phyloP scores from a whole-genome alignment of 2,797 vertebrate species.

The Gallinago nigripennis region DNA sequence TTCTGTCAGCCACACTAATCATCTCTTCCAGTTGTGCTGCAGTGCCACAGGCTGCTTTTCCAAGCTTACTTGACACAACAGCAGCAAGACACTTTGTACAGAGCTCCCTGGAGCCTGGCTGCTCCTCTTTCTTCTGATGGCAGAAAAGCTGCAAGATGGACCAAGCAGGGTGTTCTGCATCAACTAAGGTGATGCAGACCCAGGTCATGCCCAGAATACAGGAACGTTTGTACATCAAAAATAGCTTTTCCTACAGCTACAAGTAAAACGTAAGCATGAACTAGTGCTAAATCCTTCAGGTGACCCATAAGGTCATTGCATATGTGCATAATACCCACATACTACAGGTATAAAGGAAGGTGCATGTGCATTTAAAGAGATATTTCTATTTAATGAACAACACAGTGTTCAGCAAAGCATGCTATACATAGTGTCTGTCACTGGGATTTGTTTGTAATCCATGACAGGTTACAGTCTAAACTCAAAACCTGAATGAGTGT shows the following conservation, averaged over 20 bases:
- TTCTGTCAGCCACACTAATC: neutral
- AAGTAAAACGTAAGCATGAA: neutral
- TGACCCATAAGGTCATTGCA: neutral
- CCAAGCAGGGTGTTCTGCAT: neutral
- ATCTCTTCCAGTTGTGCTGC: neutral
- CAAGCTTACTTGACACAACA: neutral
- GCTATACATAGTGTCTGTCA: neutral
- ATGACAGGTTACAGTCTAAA: neutral
- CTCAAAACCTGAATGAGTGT: neutral
- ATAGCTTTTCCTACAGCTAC: neutral
- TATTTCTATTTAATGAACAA: neutral
- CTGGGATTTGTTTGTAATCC: neutral
- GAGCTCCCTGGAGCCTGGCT: accelerated
- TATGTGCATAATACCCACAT: neutral
- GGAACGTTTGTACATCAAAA: neutral
- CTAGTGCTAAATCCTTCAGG: neutral
- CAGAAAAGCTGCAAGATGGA: neutral
- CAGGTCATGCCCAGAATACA: neutral
- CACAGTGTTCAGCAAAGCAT: neutral
- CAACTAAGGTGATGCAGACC: neutral
- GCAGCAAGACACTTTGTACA: neutral
- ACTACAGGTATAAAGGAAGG: neutral
- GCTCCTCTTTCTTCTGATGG: accelerated
- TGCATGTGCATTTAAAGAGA: neutral
- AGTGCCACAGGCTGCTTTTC: neutral